These are phyloP conservation scores for Clusia tigrina DNA, from an alignment of 2,888 invertebrate species.

Conservation along the genomic window DNA sequence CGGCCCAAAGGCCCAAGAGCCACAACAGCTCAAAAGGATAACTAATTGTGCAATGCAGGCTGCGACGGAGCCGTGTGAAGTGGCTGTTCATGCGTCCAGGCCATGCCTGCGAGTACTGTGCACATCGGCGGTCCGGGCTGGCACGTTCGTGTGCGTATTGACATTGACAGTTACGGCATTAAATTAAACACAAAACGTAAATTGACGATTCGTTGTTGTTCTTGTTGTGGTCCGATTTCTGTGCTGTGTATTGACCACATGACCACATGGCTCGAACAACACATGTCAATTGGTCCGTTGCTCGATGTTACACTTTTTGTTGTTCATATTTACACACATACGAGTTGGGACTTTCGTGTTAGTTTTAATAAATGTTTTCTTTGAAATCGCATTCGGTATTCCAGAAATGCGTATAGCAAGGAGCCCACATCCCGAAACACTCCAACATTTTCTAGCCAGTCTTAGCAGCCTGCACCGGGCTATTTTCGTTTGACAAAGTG, in stretches of 20 bases:
- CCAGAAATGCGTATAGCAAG: too few relatives aligned
- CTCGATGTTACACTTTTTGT: not conserved
- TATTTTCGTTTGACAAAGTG: too few relatives aligned
- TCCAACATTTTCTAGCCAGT: too few relatives aligned
- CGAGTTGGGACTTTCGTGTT: too few relatives aligned
- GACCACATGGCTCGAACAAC: too few relatives aligned
- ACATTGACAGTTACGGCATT: constrained; percentile 51
- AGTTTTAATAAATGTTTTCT: too few relatives aligned
- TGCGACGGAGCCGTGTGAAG: not conserved
- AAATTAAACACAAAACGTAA: not conserved
- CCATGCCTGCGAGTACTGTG: constrained; percentile 1
- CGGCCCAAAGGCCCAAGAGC: not conserved
- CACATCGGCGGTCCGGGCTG: not conserved
- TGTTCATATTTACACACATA: not conserved
- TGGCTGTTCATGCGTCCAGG: not conserved
- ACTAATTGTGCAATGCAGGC: not conserved
- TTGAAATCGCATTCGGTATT: not conserved
- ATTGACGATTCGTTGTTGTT: not conserved
- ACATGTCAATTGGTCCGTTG: not conserved
- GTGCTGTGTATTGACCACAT: not conserved
- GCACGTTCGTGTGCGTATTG: constrained; percentile 39
- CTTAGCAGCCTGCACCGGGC: too few relatives aligned
- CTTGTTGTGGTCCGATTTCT: not conserved
- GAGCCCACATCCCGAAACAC: too few relatives aligned
- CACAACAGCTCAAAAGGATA: constrained; percentile 1